Evolutionary conservation across 2,797 vertebrate genomes (phyloP).

Genomic region (Leptatherina wallacei): DNA sequence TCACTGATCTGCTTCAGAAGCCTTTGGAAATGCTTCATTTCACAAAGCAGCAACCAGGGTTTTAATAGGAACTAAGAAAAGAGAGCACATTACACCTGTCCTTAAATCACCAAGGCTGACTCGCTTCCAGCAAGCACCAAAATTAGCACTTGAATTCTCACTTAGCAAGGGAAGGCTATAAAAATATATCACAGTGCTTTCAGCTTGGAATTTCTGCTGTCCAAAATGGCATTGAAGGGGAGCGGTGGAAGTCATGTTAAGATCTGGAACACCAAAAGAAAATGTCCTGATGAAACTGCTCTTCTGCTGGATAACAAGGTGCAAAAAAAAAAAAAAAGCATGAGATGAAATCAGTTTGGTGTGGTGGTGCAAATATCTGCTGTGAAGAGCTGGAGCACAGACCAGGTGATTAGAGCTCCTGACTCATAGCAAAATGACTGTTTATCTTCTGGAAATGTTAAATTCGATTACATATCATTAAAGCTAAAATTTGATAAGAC

Average conservation of each 20-base stretch:
- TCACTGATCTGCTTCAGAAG: background rate
- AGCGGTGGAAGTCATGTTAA: constrained; percentile 1
- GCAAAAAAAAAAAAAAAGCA: background rate
- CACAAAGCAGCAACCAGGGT: constrained; percentile 10
- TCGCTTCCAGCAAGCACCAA: constrained; percentile 16
- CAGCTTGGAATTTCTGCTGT: constrained; percentile 27
- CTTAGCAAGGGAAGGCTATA: constrained; percentile 19
- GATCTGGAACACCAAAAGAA: background rate
- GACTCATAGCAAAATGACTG: background rate
- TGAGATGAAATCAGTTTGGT: background rate
- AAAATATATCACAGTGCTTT: constrained; percentile 22
- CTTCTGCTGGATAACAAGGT: background rate
- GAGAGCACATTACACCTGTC: constrained; percentile 26
- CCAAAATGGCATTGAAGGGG: constrained; percentile 9
- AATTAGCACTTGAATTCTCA: constrained; percentile 28
- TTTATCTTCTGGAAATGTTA: background rate
- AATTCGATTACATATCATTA: background rate
- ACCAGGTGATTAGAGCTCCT: background rate
- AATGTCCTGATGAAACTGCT: constrained; percentile 4
- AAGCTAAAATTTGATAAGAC: background rate
- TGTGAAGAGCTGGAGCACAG: background rate
- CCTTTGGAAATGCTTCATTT: constrained; percentile 1
- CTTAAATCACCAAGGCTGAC: constrained; percentile 29
- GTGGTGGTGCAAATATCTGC: background rate
- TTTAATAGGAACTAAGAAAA: constrained; percentile 12